Base-by-base conservation (phyloP, 1,140 invertebrate genomes). In the Drosophila lacteicornis region DNA sequence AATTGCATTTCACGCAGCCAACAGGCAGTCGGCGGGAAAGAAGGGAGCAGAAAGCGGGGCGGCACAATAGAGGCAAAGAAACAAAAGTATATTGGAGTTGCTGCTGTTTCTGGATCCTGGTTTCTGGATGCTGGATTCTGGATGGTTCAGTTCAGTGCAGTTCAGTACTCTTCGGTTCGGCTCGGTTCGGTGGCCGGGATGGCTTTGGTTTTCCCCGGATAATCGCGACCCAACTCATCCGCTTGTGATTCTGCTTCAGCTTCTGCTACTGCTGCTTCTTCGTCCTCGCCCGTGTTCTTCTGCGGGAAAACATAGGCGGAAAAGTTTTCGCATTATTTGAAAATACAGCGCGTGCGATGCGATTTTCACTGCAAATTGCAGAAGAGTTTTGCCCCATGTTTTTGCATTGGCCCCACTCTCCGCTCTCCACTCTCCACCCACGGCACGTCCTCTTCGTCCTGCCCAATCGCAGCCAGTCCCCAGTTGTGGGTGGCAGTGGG, bases 291-390 rank as follows among this genome's bases (percentile, higher is more conserved):
- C 76, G 51, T 65, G 67, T 60, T 75, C 62, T 78, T 51, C 66
- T 82, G 70, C 55, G 51, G 57, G 57, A 57, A 71, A 62, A 78
- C 80, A 83, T 88, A 78, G 83, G 65, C 80, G 80, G 77, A 88
- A 87, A 86, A 87, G n/a, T 87, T 87, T 87, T 87, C 84, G 85
- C 80, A 87, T 87, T 87, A 87, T 87, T 87, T 87, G 84, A 88
- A 87, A 87, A 88, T 84, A 81, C 85, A 84, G 69, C 77, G 84
- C 78, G 75, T 78, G 85, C 80, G 74, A 83, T 78, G 85, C 80
- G 74, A 83, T 83, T 83, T 85, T 88, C 73, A 74, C 66, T 78
- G 84, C 84, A 88, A 84, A 87, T 87, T 87, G 84, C 67, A 67
- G 74, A 90, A 84, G 81, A 87, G 70, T 83, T 87, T 84, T 80